A percentile compares a stretch with the other conserved stretches of the same genome.
Evolutionary conservation across 2,113 vertebrate species (phyloP).

Genomic region (Cephalopholis sonnerati): DNA sequence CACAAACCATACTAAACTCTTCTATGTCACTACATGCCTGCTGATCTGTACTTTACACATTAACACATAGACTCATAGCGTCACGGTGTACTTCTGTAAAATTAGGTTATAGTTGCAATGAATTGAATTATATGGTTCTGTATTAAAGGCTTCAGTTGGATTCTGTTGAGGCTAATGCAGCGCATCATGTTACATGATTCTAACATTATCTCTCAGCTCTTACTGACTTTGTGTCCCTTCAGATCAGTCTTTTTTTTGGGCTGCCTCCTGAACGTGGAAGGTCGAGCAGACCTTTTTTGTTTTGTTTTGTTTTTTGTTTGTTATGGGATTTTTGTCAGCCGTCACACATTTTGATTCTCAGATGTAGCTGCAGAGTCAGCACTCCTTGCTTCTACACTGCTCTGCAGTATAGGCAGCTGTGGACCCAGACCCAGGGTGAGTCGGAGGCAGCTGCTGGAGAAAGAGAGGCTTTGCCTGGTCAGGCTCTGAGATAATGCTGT

Average conservation of each 20-base stretch:
- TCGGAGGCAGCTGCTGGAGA: no score
- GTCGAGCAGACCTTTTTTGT: no score
- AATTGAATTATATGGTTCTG: constrained; percentile 11
- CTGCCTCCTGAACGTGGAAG: no score
- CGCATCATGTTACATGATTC: background rate
- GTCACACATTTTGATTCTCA: no score
- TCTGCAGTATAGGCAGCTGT: no score
- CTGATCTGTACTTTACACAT: constrained; percentile 23
- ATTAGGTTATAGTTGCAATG: background rate
- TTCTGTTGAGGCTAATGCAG: constrained; percentile 1
- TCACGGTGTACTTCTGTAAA: background rate
- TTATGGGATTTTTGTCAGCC: no score
- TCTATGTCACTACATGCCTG: background rate
- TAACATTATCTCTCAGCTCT: constrained; percentile 1
- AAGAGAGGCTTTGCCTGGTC: no score
- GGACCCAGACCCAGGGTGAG: no score
- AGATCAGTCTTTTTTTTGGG: constrained; percentile 4
- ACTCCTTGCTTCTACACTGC: no score
- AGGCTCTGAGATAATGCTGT: no score
- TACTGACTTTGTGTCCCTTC: background rate
- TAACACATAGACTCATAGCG: background rate
- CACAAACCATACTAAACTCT: background rate
- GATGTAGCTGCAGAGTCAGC: no score
- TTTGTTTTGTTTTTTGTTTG: no score
- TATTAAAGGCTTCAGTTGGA: constrained; percentile 19